Percentiles rank a stretch among this genome's conserved stretches.
Conservation (phyloP, 1,140 invertebrate genomes). For the Papilio helenus region DNA sequence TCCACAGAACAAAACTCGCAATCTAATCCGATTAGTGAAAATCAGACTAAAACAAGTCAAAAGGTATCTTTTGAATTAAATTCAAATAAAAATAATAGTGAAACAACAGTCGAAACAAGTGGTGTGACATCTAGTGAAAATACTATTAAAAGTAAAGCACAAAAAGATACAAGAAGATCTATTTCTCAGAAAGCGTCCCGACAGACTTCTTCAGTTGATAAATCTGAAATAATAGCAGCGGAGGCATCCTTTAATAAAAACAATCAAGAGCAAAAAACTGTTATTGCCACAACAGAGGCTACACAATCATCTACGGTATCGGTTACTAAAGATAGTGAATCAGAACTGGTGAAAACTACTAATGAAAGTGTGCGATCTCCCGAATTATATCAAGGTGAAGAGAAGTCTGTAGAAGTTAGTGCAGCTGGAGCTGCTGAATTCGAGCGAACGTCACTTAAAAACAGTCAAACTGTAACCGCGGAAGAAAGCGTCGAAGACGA, state of each 20-base stretch:
- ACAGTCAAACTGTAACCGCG: slow-evolving; percentile 69
- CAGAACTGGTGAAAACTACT: neutral
- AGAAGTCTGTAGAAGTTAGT: slow-evolving; percentile 23
- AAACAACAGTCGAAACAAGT: slow-evolving; percentile 2
- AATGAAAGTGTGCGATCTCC: slow-evolving; percentile 6
- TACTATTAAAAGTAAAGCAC: slow-evolving; percentile 14
- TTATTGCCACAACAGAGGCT: neutral
- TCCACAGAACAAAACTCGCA: slow-evolving; percentile 41
- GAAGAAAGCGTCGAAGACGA: slow-evolving; percentile 81
- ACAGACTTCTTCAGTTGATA: slow-evolving; percentile 44
- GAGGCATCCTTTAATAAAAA: neutral
- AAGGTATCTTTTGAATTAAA: slow-evolving; percentile 18
- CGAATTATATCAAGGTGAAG: neutral
- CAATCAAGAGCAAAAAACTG: neutral
- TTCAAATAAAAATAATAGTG: neutral
- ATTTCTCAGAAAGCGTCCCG: slow-evolving; percentile 10
- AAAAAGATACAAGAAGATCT: slow-evolving; percentile 30
- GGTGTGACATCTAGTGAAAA: neutral
- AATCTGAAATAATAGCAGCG: slow-evolving; percentile 12
- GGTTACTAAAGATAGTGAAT: neutral
- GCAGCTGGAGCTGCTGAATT: slow-evolving; percentile 10
- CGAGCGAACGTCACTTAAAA: slow-evolving; percentile 39
- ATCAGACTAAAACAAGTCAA: slow-evolving; percentile 8
- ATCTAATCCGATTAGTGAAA: slow-evolving; percentile 12
- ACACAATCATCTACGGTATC: neutral